Evolutionary conservation across 2,113 vertebrate genomes (phyloP).

Genomic region (Vimba vimba): DNA sequence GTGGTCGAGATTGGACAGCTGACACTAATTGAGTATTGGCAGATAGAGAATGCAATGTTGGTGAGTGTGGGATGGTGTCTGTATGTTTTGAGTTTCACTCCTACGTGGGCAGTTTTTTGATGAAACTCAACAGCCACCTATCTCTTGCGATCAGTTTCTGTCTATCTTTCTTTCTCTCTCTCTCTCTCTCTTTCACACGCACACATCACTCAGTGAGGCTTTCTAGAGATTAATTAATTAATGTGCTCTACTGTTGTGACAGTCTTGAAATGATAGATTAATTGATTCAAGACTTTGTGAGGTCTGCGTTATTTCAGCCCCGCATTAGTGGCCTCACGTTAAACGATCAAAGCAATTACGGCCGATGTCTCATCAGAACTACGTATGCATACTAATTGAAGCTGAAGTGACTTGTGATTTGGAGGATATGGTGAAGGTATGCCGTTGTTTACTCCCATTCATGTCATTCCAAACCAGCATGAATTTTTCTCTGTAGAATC

Average conservation of each 20-base stretch:
- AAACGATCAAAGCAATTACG: slow-evolving; percentile 20
- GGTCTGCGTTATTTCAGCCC: slow-evolving; percentile 31
- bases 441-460: neutral
- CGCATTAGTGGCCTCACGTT: slow-evolving; percentile 20
- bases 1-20: slow-evolving; percentile 44
- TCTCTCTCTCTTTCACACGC: neutral
- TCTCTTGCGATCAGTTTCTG: slow-evolving; percentile 19
- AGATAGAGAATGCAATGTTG: slow-evolving; percentile 43
- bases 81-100: slow-evolving; percentile 22
- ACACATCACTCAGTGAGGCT: slow-evolving; percentile 30
- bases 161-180: neutral
- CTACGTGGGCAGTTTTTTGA: slow-evolving; percentile 31
- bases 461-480: neutral
- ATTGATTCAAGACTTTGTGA: slow-evolving; percentile 34
- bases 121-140: slow-evolving; percentile 20
- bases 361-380: neutral
- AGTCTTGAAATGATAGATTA: slow-evolving; percentile 22
- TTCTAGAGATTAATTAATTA: slow-evolving; percentile 33
- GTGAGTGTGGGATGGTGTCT: neutral
- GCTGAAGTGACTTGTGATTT: slow-evolving; percentile 3
- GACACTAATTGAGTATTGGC: slow-evolving; percentile 57
- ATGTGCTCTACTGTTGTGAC: neutral
- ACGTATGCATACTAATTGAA: slow-evolving; percentile 11
- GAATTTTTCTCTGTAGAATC: too few species aligned
- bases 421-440: neutral